A percentile compares a stretch with the other conserved stretches of the same genome.
Evolutionary conservation across 2,888 invertebrate species (phyloP).

Genomic region (Pachycephus smyrnensis): DNA sequence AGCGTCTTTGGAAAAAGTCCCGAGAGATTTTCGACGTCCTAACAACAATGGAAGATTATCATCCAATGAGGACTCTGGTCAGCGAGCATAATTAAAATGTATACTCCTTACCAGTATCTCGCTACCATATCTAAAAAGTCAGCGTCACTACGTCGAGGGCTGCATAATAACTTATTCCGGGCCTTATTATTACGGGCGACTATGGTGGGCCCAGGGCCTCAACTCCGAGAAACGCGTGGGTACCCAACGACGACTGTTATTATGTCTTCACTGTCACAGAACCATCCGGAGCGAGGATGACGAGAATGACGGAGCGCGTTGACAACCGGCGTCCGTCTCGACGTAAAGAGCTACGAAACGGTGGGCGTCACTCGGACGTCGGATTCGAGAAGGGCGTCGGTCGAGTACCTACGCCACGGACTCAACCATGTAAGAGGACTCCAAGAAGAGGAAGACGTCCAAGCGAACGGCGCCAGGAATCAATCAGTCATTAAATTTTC

Average conservation of each 20-base stretch:
- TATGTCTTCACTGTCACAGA: constrained; percentile 41
- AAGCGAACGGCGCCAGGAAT: not conserved
- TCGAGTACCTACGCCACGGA: not conserved
- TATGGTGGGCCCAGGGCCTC: constrained; percentile 43
- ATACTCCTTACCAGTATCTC: constrained; percentile 8
- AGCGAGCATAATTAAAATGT: constrained; percentile 6
- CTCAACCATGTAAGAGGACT: not conserved
- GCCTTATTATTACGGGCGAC: constrained; percentile 56
- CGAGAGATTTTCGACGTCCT: not conserved
- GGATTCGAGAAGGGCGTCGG: not conserved
- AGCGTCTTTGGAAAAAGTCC: not conserved
- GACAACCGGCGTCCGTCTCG: constrained; percentile 16
- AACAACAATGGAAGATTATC: not conserved
- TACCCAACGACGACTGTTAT: constrained; percentile 40
- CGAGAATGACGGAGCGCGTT: constrained; percentile 25
- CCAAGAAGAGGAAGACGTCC: not conserved
- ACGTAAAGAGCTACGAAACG: constrained; percentile 2
- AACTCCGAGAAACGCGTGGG: constrained; percentile 28
- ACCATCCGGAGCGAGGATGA: constrained; percentile 9
- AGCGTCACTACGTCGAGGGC: constrained; percentile 38
- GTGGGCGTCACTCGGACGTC: not conserved
- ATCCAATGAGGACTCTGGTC: not conserved
- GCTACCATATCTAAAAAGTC: constrained; percentile 38
- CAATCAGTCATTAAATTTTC: not conserved
- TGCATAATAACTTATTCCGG: constrained; percentile 58